Base-by-base conservation (phyloP, 2,888 invertebrate species). In the Mamestra brassicae region DNA sequence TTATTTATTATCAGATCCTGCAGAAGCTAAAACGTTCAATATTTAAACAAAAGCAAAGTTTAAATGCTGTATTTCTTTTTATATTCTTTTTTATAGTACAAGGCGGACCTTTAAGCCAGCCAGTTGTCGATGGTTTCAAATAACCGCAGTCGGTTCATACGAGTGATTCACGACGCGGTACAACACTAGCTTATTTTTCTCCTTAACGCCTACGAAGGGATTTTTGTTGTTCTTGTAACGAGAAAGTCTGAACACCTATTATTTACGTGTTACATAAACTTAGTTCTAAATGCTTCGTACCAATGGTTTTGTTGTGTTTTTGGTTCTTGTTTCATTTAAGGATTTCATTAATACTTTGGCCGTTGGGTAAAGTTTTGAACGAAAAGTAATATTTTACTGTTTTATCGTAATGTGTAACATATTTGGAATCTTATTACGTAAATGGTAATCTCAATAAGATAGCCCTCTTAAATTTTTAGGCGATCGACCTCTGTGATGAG, bases 101-200 rank as follows among this genome's bases (percentile, higher is more conserved):
- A 52, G 50, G 17, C 42, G 64, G 8, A 34, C 2, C 0, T 69
- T 69, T 65, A 68, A 65, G 17, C 58, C 64, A 61, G 76, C 82
- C 85, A 62, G 73, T 79, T 83, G 85, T 83, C 76, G 84, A 78
- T 81, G 87, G 88, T 89, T 88, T 88, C 83, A 73, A 85, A 87
- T 87, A 89, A 88, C 83, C 71, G 76, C 74, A 78, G 78, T 76
- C 70, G 55, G 74, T 85, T 81, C 81, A 68, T 85, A 82, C 84
- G 74, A 77, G 76, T 86, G 85, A 85, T 87, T 87, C 86, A 87
- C 81, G 82, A 77, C n/a, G 60, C 45, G 67, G 52, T 71, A 76
- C 58, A 69, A 62, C 71, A 68, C 70, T 61, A 73, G 66, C 8
- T 65, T 76, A 86, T 86, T 86, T 87, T 88, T 85, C 85, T 70